A percentile compares a stretch with the other conserved stretches of the same genome.
These are phyloP conservation scores for Chromoteleia sp. DNA, from an alignment of 2,888 invertebrate genomes.

Conservation along the genomic window DNA sequence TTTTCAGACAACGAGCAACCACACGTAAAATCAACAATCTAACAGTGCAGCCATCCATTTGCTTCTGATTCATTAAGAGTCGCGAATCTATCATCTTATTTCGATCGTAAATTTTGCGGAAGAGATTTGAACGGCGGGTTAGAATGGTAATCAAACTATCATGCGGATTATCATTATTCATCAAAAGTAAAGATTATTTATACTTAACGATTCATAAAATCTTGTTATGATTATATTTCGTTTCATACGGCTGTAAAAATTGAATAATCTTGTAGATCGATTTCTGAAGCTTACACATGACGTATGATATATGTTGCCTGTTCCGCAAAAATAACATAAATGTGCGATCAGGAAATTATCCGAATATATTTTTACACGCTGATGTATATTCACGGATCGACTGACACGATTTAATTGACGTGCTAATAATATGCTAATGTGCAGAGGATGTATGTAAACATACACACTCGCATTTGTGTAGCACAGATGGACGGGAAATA, in stretches of 20 bases:
- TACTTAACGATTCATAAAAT: conserved; percentile 6
- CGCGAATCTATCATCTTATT: conserved; percentile 26
- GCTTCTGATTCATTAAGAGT: conserved; percentile 43
- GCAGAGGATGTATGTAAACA: not conserved
- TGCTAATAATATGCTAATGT: conserved; percentile 36
- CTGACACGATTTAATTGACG: conserved; percentile 43
- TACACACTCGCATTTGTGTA: conserved; percentile 6
- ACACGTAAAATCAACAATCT: conserved; percentile 49
- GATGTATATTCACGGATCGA: conserved; percentile 41
- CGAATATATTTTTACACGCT: conserved; percentile 19
- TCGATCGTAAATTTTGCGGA: conserved; percentile 37
- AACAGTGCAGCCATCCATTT: conserved; percentile 14
- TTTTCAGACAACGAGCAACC: conserved; percentile 60
- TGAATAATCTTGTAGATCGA: conserved; percentile 16
- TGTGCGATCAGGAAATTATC: conserved; percentile 29
- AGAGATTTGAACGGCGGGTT: not conserved
- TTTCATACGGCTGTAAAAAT: conserved; percentile 5
- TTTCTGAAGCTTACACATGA: conserved; percentile 44
- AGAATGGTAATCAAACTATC: not conserved
- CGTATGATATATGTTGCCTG: conserved; percentile 15
- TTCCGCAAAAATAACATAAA: conserved; percentile 32
- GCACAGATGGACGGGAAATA: conserved; percentile 6
- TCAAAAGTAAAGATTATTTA: not conserved
- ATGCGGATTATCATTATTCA: not conserved
- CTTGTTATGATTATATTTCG: not conserved